Evolutionary conservation across 2,113 vertebrate species (phyloP), one percentile per base, ranked within the genome.

Genomic region (Salvelinus fontinalis): DNA sequence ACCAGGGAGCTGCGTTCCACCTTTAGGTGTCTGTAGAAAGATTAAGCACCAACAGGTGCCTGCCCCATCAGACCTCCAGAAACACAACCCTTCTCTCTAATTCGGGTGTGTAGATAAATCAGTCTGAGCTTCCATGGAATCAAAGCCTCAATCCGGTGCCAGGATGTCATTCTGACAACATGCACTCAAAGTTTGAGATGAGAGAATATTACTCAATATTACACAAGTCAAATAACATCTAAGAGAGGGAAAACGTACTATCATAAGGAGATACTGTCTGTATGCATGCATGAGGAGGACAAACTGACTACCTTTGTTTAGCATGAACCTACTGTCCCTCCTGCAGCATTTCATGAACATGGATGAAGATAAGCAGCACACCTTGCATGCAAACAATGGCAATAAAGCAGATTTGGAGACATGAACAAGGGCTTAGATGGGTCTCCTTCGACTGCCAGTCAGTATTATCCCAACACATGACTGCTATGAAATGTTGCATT

Each of bases 41-140:
- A 69, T 76, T 51, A 51, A 70, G 70, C 86, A 88, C 86, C 84
- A 87, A 78, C 84, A 89, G 87, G 88, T 90, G 86, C 51, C 24
- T n/a, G 71, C 48, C 74, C 82, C 67, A 49, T n/a, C 77, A 88
- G 1, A 76, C 34, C 9, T 67, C 24, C 59, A 67, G 49, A 71
- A 67, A 59, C 60, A 79, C 75, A 54, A 51, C 14, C 49, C 14
- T 11, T 39, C 39, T 39, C 79, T 84, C 64, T 74, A 78, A 79
- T 34, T 86, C 82, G 77, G 22, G 68, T 76, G 74, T 54, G 54
- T 34, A 22, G 66, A 70, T 27, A 31, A 31, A 20, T 67, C 27
- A 16, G 66, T 27, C 66, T 34, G 31, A 67, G 66, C 24, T 51
- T 66, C 13, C 22, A 5, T 34, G 2, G 26, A 6, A 48, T 49